Conservation (phyloP, 2,888 invertebrate genomes). For the Neoscelio sp. region DNA sequence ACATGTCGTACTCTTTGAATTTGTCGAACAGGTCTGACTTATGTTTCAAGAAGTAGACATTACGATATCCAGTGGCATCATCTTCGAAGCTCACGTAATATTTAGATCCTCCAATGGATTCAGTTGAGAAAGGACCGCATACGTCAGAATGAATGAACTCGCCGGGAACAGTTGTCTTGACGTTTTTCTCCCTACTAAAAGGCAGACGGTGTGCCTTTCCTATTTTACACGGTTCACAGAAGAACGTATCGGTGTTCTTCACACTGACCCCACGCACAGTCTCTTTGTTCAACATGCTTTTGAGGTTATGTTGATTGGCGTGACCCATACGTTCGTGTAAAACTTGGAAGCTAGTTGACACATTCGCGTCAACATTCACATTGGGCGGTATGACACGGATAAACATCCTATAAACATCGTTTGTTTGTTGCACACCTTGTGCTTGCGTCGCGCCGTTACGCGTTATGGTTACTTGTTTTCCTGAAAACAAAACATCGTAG, state of each 20-base stretch:
- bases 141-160: conserved; percentile 62
- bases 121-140: conserved; percentile 54
- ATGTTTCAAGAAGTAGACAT: conserved; percentile 53
- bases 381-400: neutral
- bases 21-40: conserved; percentile 58
- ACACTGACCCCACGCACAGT: conserved; percentile 25
- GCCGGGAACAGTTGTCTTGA: neutral
- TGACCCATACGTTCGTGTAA: conserved; percentile 35
- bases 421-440: conserved; percentile 6
- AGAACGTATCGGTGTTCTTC: conserved; percentile 52
- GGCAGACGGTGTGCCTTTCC: conserved; percentile 69
- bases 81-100: conserved; percentile 61
- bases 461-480: neutral
- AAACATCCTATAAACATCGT: conserved; percentile 19
- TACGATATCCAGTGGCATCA: conserved; percentile 45
- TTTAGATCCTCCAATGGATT: conserved; percentile 52
- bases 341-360: neutral
- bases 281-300: conserved; percentile 22
- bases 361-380: neutral
- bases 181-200: conserved; percentile 6
- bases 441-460: neutral
- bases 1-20: conserved; percentile 44
- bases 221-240: conserved; percentile 70
- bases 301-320: conserved; percentile 23
- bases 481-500: neutral